Percentiles rank a stretch among this genome's conserved stretches.
phyloP scores from a whole-genome alignment of 2,888 invertebrate genomes.

The Cosmia pyralina region DNA sequence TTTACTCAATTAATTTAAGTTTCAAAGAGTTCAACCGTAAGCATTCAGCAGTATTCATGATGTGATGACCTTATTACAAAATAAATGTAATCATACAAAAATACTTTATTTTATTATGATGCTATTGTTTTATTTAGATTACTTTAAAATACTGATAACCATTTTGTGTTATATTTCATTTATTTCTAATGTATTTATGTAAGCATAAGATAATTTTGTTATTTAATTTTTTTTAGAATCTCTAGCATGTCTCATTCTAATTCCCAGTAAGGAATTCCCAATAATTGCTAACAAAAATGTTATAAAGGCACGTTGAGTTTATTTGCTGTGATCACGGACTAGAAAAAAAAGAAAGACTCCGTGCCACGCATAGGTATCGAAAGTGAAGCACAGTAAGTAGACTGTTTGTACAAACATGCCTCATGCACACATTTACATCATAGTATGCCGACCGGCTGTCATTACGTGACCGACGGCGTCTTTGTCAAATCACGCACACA shows the following conservation, averaged over 20 bases:
- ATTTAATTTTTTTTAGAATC: slow-evolving; percentile 59
- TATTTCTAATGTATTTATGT: slow-evolving; percentile 39
- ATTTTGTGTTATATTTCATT: slow-evolving; percentile 36
- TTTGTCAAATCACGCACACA: no score
- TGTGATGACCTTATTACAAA: slow-evolving; percentile 66
- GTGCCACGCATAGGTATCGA: no score
- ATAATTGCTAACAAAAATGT: slow-evolving; percentile 29
- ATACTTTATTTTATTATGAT: slow-evolving; percentile 65
- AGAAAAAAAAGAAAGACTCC: no score
- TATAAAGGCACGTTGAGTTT: slow-evolving; percentile 56
- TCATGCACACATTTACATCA: no score
- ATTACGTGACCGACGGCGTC: no score
- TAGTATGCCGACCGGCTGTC: no score
- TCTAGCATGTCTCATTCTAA: slow-evolving; percentile 45
- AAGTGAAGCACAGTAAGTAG: no score
- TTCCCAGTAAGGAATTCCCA: slow-evolving; percentile 37
- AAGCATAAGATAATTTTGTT: slow-evolving; percentile 30
- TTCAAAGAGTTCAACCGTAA: slow-evolving; percentile 60
- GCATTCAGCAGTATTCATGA: slow-evolving; percentile 68
- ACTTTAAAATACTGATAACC: slow-evolving; percentile 21
- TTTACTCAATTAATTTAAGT: slow-evolving; percentile 54
- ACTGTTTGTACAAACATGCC: no score
- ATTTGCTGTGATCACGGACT: no score
- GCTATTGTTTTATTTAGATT: slow-evolving; percentile 60
- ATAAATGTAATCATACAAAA: slow-evolving; percentile 42